Evolutionary conservation across 2,113 vertebrate genomes (phyloP), one percentile per base, ranked within the genome.

Genomic region (Mormyrus lacerda): DNA sequence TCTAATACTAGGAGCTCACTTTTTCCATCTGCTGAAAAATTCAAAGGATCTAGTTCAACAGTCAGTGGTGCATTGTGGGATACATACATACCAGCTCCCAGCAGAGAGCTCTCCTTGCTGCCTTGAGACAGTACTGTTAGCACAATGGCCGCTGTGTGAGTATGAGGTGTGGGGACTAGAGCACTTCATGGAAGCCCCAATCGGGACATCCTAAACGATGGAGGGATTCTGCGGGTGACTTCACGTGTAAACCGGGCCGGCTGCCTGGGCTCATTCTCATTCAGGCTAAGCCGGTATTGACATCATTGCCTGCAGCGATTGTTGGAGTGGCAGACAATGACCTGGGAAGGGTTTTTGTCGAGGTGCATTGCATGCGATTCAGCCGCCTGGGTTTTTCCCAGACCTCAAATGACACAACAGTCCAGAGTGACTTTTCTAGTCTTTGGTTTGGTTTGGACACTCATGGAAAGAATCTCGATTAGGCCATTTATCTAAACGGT

Each of bases 281-380:
- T 85, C 44, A 85, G 44, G 83, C 83, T 48, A 85, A 85, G 44
- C 44, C 21, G 83, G 44, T 85, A 85, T 50, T 85, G 83, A 85
- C 44, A 48, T 47, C 83, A 85, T 85, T 47, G 24, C 83, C 47
- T 85, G 83, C 47, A 31, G 83, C 27, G 19, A 27, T 47, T 27
- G 44, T n/a, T n/a, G 44, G 10, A 85, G 83, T 50, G 31, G 35
- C 13, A 79, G 13, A 42, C 73, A 79, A 79, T 79, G 73, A 42
- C 73, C 35, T 79, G 73, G 73, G 73, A 79, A 79, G 73, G 73
- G 73, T 42, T 79, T 79, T 42, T 79, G 73, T 79, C 31, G 31
- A 79, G 15, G 31, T 42, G 31, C 17, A 42, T 69, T 69, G 61
- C 61, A 69, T 69, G 61, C 10, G n/a, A 69, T 69, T 69, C 61